These are phyloP conservation scores for Phocides pigmalion DNA, from an alignment of 1,140 invertebrate species.

Conservation along the genomic window DNA sequence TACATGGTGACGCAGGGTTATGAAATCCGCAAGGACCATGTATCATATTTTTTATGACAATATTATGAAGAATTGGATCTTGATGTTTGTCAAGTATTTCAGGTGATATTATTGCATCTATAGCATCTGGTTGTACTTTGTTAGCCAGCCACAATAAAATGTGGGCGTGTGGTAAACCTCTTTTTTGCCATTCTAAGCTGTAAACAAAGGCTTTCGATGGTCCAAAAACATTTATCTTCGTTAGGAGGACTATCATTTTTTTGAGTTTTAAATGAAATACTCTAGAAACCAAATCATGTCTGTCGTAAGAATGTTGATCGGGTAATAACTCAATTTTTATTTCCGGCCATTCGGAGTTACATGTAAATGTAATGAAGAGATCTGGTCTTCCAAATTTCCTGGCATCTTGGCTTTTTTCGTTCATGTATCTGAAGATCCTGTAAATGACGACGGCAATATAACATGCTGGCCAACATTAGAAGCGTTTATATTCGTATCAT, in stretches of 20 bases:
- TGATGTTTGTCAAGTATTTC: conserved; percentile 73
- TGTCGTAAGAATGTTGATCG: background rate
- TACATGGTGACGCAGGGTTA: conserved; percentile 44
- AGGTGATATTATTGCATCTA: conserved; percentile 72
- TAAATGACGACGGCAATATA: conserved; percentile 51
- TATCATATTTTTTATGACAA: conserved; percentile 69
- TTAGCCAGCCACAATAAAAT: conserved; percentile 46
- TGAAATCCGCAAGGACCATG: conserved; percentile 57
- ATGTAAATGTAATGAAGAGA: conserved; percentile 70
- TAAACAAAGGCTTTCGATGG: conserved; percentile 41
- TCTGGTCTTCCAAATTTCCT: conserved; percentile 61
- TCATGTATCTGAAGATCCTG: conserved; percentile 46
- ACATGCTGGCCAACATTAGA: conserved; percentile 37
- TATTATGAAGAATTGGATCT: conserved; percentile 60
- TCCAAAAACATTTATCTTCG: conserved; percentile 50
- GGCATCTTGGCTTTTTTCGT: conserved; percentile 46
- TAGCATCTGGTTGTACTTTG: conserved; percentile 55
- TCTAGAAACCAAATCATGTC: conserved; percentile 6
- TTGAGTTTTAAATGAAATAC: conserved; percentile 39
- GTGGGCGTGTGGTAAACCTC: conserved; percentile 47
- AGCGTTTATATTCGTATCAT: conserved; percentile 35
- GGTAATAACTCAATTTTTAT: conserved; percentile 37
- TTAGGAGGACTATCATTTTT: conserved; percentile 45
- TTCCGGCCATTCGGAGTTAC: conserved; percentile 77
- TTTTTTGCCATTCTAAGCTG: conserved; percentile 49